A percentile compares a stretch with the other conserved stretches of the same genome.
Evolutionary conservation across 1,140 invertebrate species (phyloP).

Genomic region (Eumaeus atala): DNA sequence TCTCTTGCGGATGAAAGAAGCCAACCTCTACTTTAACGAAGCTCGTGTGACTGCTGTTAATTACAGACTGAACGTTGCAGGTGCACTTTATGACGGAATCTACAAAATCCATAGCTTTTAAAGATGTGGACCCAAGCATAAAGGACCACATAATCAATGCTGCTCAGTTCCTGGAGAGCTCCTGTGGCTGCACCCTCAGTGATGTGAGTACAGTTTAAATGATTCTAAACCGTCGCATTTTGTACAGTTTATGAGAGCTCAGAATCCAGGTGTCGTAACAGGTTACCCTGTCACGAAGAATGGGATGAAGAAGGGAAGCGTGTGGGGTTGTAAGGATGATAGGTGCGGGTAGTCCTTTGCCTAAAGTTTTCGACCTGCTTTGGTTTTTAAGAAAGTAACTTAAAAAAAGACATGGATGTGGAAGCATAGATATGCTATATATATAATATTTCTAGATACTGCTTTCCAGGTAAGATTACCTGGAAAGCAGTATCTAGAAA

Average conservation of each 20-base stretch:
- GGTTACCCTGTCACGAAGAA: too few relatives aligned
- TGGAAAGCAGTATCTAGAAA: too few relatives aligned
- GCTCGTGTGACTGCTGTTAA: not conserved
- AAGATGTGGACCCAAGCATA: constrained; percentile 71
- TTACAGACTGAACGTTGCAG: constrained; percentile 24
- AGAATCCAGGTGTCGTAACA: not conserved
- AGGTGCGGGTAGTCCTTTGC: too few relatives aligned
- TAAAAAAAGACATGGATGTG: too few relatives aligned
- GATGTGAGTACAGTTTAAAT: constrained; percentile 38
- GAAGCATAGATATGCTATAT: too few relatives aligned
- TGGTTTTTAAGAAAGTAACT: too few relatives aligned
- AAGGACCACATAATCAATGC: constrained; percentile 53
- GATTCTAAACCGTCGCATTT: not conserved
- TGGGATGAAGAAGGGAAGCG: not conserved
- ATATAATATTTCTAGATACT: too few relatives aligned
- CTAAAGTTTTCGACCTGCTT: too few relatives aligned
- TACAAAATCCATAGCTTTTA: constrained; percentile 65
- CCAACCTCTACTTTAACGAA: not conserved
- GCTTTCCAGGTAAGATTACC: too few relatives aligned
- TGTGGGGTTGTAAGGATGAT: too few relatives aligned
- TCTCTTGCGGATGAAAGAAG: too few relatives aligned
- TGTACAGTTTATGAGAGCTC: not conserved
- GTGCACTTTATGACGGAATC: constrained; percentile 80
- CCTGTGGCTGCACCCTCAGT: constrained; percentile 35
- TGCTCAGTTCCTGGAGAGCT: constrained; percentile 61